Conservation (phyloP, 2,113 vertebrate species). For the Alouatta palliata region DNA sequence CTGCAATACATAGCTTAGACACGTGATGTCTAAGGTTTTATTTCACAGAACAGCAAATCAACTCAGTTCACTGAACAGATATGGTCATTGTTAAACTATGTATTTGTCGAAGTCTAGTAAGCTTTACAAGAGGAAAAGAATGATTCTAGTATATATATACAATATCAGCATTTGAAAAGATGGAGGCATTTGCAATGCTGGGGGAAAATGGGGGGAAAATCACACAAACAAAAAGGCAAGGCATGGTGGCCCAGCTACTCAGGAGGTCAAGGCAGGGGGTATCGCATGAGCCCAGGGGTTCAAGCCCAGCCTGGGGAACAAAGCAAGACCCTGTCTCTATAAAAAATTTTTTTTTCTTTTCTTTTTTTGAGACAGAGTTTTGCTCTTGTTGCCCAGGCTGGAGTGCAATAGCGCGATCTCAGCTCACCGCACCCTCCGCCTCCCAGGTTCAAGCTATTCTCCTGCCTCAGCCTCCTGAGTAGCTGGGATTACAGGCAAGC, state of each 20-base stretch:
- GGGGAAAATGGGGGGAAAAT: not conserved
- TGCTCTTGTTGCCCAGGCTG: too few relatives aligned
- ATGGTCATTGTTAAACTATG: not conserved
- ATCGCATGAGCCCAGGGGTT: not conserved
- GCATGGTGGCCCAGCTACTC: not conserved
- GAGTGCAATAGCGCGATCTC: too few relatives aligned
- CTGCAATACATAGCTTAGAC: not conserved
- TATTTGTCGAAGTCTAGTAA: not conserved
- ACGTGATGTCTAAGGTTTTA: not conserved
- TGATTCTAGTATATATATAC: not conserved
- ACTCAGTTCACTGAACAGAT: not conserved
- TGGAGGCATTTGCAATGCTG: too few relatives aligned
- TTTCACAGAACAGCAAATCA: conserved; percentile 21
- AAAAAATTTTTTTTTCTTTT: too few relatives aligned
- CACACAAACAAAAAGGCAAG: not conserved
- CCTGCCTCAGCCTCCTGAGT: too few relatives aligned
- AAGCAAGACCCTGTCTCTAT: too few relatives aligned
- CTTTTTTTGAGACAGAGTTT: too few relatives aligned
- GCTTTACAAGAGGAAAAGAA: not conserved
- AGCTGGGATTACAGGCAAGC: too few relatives aligned
- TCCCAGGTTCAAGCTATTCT: too few relatives aligned
- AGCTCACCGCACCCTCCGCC: too few relatives aligned
- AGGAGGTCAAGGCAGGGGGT: too few relatives aligned
- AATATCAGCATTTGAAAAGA: not conserved
- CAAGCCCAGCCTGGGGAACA: not conserved